Conservation (phyloP, 2,888 invertebrate species). For the Diploptera punctata region DNA sequence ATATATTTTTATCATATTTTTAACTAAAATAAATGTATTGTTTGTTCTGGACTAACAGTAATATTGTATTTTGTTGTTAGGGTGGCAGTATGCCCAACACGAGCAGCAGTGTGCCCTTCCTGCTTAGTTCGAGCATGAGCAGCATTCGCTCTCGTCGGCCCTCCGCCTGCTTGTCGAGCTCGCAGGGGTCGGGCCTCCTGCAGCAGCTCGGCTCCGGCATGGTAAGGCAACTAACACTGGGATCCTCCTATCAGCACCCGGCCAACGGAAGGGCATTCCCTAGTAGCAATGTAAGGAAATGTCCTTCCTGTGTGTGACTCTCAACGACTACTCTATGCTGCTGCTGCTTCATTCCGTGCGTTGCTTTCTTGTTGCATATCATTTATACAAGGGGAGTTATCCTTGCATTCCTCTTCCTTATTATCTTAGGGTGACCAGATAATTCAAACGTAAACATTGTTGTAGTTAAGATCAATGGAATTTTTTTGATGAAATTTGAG, state of each 20-base stretch:
- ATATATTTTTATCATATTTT: no score
- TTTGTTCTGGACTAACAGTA: no score
- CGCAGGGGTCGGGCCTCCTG: constrained; percentile 77
- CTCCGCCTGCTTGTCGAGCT: constrained; percentile 72
- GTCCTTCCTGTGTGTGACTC: constrained; percentile 47
- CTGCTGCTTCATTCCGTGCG: constrained; percentile 13
- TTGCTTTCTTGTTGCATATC: constrained; percentile 15
- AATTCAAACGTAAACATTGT: no score
- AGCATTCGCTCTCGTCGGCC: constrained; percentile 77
- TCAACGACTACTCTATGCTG: constrained; percentile 9
- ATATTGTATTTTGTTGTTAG: constrained; percentile 60
- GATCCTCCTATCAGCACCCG: constrained; percentile 58
- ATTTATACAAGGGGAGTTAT: background rate
- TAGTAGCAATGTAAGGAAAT: constrained; percentile 59
- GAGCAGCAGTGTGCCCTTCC: constrained; percentile 85
- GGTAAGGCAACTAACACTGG: constrained; percentile 82
- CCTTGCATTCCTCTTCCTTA: no score
- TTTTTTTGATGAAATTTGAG: no score
- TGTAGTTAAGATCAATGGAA: no score
- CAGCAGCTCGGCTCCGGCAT: constrained; percentile 92
- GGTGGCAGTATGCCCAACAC: constrained; percentile 91
- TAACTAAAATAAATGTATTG: no score
- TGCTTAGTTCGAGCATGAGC: constrained; percentile 80
- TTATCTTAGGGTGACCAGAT: no score
- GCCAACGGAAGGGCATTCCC: constrained; percentile 61